These are phyloP conservation scores for Capitulum mitella DNA, from an alignment of 2,888 invertebrate genomes.

Conservation along the genomic window DNA sequence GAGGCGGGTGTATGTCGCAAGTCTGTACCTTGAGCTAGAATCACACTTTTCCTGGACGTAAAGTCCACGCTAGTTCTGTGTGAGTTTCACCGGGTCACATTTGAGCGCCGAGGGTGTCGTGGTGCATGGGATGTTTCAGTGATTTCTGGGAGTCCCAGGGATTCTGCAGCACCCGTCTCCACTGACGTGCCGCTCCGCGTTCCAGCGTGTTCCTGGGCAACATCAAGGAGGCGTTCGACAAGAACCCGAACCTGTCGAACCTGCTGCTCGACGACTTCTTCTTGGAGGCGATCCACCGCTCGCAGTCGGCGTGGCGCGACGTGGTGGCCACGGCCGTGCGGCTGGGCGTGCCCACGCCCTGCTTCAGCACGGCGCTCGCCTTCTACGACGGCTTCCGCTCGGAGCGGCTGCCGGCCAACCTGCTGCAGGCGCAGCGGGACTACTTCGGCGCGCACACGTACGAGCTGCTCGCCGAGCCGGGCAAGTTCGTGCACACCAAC, in stretches of 20 bases:
- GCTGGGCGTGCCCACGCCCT: conserved; percentile 88
- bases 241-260: conserved; percentile 75
- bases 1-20: no score
- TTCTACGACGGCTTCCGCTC: conserved; percentile 96
- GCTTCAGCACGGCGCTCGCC: conserved; percentile 83
- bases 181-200: no score
- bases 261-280: conserved; percentile 91
- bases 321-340: conserved; percentile 60
- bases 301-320: conserved; percentile 76
- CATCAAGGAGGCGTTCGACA: conserved; percentile 87
- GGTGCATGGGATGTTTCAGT: no score
- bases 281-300: conserved; percentile 66
- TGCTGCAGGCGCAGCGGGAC: conserved; percentile 89
- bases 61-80: no score
- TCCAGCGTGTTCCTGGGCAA: conserved; percentile 73
- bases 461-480: conserved; percentile 76
- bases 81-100: no score
- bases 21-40: no score
- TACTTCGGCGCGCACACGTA: conserved; percentile 99
- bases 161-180: neutral
- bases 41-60: no score
- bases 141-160: no score
- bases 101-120: no score
- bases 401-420: conserved; percentile 80
- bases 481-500: conserved; percentile 89